Conservation (phyloP, 2,113 vertebrate genomes). For the Phycodurus eques region DNA sequence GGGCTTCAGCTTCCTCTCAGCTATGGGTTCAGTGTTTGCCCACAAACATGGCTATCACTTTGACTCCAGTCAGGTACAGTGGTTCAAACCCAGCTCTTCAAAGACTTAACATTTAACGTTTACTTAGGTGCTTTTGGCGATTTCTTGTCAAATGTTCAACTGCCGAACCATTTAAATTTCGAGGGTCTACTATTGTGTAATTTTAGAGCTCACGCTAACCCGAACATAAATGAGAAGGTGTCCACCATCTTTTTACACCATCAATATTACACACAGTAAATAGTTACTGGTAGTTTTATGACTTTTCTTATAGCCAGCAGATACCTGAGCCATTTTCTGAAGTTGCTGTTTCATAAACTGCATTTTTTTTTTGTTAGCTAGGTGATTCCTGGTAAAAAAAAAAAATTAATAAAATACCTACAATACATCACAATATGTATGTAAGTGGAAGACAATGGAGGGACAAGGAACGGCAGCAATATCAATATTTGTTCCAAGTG, state of each 20-base stretch:
- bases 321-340: neutral
- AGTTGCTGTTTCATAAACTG: too few relatives aligned
- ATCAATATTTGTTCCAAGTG: neutral
- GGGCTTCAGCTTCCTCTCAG: constrained; percentile 49
- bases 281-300: neutral
- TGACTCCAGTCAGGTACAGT: constrained; percentile 38
- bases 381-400: too few relatives aligned
- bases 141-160: neutral
- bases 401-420: too few relatives aligned
- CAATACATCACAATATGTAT: too few relatives aligned
- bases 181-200: too few relatives aligned
- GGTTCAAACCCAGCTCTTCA: neutral
- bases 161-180: too few relatives aligned
- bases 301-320: neutral
- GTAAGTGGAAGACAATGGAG: too few relatives aligned
- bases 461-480: neutral
- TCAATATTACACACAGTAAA: neutral
- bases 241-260: too few relatives aligned
- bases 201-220: too few relatives aligned
- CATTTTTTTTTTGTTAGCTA: neutral
- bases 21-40: constrained; percentile 40
- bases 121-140: neutral
- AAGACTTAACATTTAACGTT: neutral
- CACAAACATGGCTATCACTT: constrained; percentile 34
- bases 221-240: too few relatives aligned